Base-by-base conservation (phyloP, 1,140 invertebrate species). In the Drosophila ercepeae region DNA sequence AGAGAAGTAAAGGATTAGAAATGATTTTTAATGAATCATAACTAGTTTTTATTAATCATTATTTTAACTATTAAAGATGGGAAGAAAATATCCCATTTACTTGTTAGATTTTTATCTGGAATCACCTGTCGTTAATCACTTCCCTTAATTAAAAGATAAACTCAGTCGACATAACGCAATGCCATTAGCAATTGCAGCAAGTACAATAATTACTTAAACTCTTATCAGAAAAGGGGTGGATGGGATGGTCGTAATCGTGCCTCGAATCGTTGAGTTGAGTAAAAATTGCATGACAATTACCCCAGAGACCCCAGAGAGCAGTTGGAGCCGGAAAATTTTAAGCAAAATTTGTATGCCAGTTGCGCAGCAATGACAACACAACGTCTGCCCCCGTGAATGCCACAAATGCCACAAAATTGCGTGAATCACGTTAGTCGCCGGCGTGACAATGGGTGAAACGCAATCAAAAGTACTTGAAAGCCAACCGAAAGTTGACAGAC, bases 291-390 rank as follows among this genome's bases (percentile, higher is more conserved):
- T 50, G 50, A 51, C 69, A 73, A 73, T 73, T 73, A 74, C 69
- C 69, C 69, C 45, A 73, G 69, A 72, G 70, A 73, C 69, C 36
- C 46, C n/a, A n/a, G n/a, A 57, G 25, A 73, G 45, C n/a, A n/a
- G n/a, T n/a, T 32, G 23, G 60, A 46, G 44, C 27, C 48, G 51
- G 52, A 67, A 55, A 74, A 74, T 54, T 45, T 55, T 32, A 73
- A 73, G 52, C 59, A 29, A 65, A 65, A 74, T 74, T 74, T 74
- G 71, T 74, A 74, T 74, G 71, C 71, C 59, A 72, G 50, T 64
- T 74, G 59, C 70, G 32, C 52, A 57, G 51, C 52, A 65, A 63
- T 73, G 70, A 52, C 69, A 72, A 61, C 19, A 39, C 18, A 45
- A 32, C 6, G 7, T 36, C 18, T 21, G 21, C 27, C n/a, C 14